Base-by-base conservation (phyloP, 2,797 vertebrate genomes). In the Halcyon leucocephala region DNA sequence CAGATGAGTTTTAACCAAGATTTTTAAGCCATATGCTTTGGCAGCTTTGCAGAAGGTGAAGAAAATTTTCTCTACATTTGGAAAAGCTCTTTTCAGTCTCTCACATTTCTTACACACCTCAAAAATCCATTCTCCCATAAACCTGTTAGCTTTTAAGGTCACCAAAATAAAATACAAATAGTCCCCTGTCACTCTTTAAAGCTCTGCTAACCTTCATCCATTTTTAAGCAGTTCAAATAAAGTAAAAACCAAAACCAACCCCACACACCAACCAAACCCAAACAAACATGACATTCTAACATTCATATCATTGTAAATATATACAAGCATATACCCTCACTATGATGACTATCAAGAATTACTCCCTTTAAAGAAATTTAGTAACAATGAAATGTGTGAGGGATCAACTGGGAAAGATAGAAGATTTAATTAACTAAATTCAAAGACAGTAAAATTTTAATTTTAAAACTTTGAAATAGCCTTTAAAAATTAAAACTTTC, bases 401-500 rank as follows among this genome's bases (percentile, higher is more conserved):
- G n/a, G 93, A 70, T 74, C 90, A 70, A 26, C 70, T 39, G 55
- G 78, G 67, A 92, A 57, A 93, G 62, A 66, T 0, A 90, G 41
- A 94, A 58, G 39, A 72, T 72, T 42, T 62, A 90, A 29, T 28
- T 28, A 83, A 66, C 17, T 55, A 72, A 35, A 72, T 48, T 78
- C 61, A 96, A 97, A 90, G 81, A 52, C 52, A 89, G 31, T 20
- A 87, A 73, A 58, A 66, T 64, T 86, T 62, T 93, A 11, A 85
- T 76, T 86, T 76, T 25, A 93, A 92, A 80, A 73, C 42, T 69
- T 94, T 82, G 28, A 89, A 90, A 42, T 35, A 6, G 41, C 20
- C 31, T 92, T 97, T 95, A 67, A 69, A 76, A 83, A 46, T 18
- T 73, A 91, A 94, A 97, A 97, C 39, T 67, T 84, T 95, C 87